Percentiles rank a stretch among this genome's conserved stretches.
Conservation (phyloP, 2,797 vertebrate species). For the Sciaenops ocellatus region DNA sequence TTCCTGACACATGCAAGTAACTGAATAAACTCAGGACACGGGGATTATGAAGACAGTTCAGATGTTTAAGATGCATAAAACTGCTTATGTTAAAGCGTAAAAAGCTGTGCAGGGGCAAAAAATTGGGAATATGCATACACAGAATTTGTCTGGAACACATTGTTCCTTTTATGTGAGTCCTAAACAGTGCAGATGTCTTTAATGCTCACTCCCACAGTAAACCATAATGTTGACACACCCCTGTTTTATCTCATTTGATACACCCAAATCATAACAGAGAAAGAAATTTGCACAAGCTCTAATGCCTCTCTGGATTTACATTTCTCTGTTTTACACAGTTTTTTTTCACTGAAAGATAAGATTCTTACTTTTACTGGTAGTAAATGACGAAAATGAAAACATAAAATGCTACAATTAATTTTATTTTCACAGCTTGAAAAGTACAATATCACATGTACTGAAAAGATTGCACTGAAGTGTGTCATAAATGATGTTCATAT, state of each 20-base stretch:
- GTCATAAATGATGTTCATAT: background rate
- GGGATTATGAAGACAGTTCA: constrained; percentile 15
- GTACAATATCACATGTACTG: background rate
- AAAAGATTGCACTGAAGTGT: background rate
- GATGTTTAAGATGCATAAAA: background rate
- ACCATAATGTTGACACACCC: constrained; percentile 24
- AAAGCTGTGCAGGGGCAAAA: constrained; percentile 12
- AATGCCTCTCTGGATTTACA: constrained; percentile 3
- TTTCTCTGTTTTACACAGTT: background rate
- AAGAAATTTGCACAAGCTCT: constrained; percentile 11
- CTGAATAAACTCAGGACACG: constrained; percentile 8
- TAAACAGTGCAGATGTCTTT: constrained; percentile 11
- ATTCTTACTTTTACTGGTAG: background rate
- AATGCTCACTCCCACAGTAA: constrained; percentile 36
- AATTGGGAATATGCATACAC: background rate
- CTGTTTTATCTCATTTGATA: constrained; percentile 35
- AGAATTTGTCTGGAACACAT: constrained; percentile 7
- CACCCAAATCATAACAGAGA: constrained; percentile 22
- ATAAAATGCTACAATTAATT: background rate
- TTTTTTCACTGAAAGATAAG: background rate
- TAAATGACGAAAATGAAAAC: background rate
- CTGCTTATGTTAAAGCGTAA: background rate
- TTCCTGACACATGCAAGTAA: constrained; percentile 30
- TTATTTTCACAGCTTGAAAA: background rate
- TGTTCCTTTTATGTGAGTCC: constrained; percentile 3